Conservation (phyloP, 2,888 invertebrate species). For the Napeogenes inachia region DNA sequence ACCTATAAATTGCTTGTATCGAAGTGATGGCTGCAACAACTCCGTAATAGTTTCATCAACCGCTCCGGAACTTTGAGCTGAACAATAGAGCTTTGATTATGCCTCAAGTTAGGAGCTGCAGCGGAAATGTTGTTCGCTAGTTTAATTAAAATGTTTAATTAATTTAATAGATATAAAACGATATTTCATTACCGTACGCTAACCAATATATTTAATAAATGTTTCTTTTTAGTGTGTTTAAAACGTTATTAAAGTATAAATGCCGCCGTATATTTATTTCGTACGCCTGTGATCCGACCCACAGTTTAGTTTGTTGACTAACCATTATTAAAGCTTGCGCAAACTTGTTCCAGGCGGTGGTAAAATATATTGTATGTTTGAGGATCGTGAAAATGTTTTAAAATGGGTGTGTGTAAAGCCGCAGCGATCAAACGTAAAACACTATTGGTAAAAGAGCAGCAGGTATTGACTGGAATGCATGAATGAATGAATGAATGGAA, state of each 20-base stretch:
- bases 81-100: constrained; percentile 19
- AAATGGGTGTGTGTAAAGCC: constrained; percentile 4
- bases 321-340: constrained; percentile 40
- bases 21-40: constrained; percentile 17
- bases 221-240: too few species aligned
- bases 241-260: too few species aligned
- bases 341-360: constrained; percentile 30
- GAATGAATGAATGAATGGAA: too few species aligned
- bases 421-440: too few species aligned
- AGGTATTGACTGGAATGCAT: too few species aligned
- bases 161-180: too few species aligned
- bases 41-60: constrained; percentile 28
- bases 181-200: too few species aligned
- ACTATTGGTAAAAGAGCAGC: too few species aligned
- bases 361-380: constrained; percentile 5
- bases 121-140: constrained; percentile 2
- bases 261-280: too few species aligned
- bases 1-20: constrained; percentile 14
- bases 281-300: not conserved
- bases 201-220: too few species aligned
- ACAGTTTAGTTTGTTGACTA: constrained; percentile 22
- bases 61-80: constrained; percentile 28
- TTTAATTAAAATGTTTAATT: not conserved
- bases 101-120: constrained; percentile 4
- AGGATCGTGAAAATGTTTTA: constrained; percentile 17